Conservation (phyloP, 2,888 invertebrate species). For the Drosophila crucigera region DNA sequence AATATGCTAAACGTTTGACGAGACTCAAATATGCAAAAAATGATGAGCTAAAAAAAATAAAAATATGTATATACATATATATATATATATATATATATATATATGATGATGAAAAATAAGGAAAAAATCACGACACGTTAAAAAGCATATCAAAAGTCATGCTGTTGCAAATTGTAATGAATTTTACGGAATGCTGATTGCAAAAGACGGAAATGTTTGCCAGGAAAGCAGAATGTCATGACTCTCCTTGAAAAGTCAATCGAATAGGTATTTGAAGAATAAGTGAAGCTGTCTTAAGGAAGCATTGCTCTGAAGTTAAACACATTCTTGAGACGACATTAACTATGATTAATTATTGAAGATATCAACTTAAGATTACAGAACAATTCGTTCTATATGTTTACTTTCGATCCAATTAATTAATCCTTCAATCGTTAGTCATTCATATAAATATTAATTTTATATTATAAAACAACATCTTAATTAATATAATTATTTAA, state of each 20-base stretch:
- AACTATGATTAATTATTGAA: not conserved
- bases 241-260: slow-evolving; percentile 5
- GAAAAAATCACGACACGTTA: slow-evolving; percentile 40
- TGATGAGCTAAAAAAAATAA: slow-evolving; percentile 43
- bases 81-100: slow-evolving; percentile 2
- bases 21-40: slow-evolving; percentile 48
- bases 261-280: slow-evolving; percentile 4
- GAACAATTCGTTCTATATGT: not conserved
- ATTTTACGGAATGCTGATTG: slow-evolving; percentile 11
- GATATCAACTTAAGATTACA: not conserved
- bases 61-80: not conserved
- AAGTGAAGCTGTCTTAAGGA: not conserved
- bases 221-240: slow-evolving; percentile 7
- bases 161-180: slow-evolving; percentile 17
- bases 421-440: not conserved
- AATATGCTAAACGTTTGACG: slow-evolving; percentile 75
- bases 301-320: not conserved
- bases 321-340: not conserved
- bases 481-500: not conserved
- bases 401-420: not conserved
- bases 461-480: not conserved
- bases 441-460: not conserved
- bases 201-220: slow-evolving; percentile 8
- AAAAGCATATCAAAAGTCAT: slow-evolving; percentile 17
- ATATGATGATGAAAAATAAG: slow-evolving; percentile 9